Base-by-base conservation (phyloP, 2,888 invertebrate genomes). In the Ashinkailepas kermadecensis region DNA sequence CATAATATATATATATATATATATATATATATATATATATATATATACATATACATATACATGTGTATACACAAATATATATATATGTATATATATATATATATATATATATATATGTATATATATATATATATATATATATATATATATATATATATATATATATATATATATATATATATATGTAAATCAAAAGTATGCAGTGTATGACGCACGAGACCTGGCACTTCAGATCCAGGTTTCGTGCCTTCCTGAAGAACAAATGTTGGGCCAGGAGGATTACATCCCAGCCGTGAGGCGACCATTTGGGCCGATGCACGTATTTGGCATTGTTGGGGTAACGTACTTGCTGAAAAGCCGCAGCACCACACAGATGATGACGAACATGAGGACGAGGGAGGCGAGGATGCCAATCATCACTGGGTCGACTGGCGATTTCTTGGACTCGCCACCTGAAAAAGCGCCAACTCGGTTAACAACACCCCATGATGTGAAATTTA, bases 281-380 rank as follows among this genome's bases (percentile, higher is more conserved):
- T 39, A 39, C 39, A 39, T 39, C 39, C 39, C 39, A 39, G 39
- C 39, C 39, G 39, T 39, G 39, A 39, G 4, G 2, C 39, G 39
- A 39, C 39, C 39, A n/a, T n/a, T n/a, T n/a, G n/a, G n/a, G n/a
- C 4, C 39, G 39, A 39, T 39, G 1, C 39, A 39, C 39, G 39
- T 39, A 39, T 3, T 3, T 39, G 4, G 39, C 39, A 39, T 4
- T 39, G 59, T 11, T 59, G 59, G 15, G 15, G 59, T 59, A 15
- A 74, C 74, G 18, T 18, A 95, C 96, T 93, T 95, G 93, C 95
- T 95, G 89, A 96, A 96, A 85, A 96, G 91, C 86, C 95, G 92
- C 83, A 96, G 91, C 80, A 96, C 96, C 85, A 96, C 94, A 89
- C 96, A 96, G 86, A 96, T 94, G 88, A 95, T 95, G 88, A 96